Conservation (phyloP, 2,113 vertebrate genomes). For the Protobothrops flavoviridis region DNA sequence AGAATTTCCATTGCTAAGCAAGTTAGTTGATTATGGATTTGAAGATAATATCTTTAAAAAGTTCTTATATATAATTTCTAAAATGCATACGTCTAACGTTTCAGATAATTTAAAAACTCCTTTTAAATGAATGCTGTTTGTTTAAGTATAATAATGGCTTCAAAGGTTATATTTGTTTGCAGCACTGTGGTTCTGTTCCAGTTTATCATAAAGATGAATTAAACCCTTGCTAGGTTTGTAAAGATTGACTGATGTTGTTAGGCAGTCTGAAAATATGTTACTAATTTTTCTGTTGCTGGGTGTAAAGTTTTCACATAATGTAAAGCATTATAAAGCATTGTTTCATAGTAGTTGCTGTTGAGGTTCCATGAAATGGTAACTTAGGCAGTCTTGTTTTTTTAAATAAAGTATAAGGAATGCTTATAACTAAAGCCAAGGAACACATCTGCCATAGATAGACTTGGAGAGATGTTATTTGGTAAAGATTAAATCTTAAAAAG, state of each 20-base stretch:
- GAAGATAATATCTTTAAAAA: not conserved
- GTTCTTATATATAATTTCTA: not conserved
- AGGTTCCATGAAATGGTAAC: constrained; percentile 27
- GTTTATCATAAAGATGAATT: constrained; percentile 35
- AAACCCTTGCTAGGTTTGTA: constrained; percentile 31
- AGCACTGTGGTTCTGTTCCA: not conserved
- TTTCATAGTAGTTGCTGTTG: constrained; percentile 25
- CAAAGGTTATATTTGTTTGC: not conserved
- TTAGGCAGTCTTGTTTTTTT: not conserved
- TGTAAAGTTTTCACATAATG: constrained; percentile 45
- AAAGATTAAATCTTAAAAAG: constrained; percentile 46
- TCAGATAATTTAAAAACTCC: not conserved
- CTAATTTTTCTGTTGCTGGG: not conserved
- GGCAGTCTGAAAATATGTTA: constrained; percentile 42
- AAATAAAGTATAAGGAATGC: constrained; percentile 9
- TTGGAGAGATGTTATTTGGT: constrained; percentile 53
- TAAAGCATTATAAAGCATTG: constrained; percentile 31
- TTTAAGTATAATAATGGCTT: not conserved
- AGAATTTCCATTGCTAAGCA: too few relatives aligned
- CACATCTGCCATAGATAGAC: constrained; percentile 59
- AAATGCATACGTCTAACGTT: not conserved
- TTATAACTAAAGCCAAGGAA: constrained; percentile 59
- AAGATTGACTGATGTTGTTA: constrained; percentile 34
- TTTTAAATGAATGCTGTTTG: not conserved
- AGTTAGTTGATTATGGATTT: not conserved